phyloP scores from a whole-genome alignment of 2,888 invertebrate genomes.

The Nemotelus pantherinus region DNA sequence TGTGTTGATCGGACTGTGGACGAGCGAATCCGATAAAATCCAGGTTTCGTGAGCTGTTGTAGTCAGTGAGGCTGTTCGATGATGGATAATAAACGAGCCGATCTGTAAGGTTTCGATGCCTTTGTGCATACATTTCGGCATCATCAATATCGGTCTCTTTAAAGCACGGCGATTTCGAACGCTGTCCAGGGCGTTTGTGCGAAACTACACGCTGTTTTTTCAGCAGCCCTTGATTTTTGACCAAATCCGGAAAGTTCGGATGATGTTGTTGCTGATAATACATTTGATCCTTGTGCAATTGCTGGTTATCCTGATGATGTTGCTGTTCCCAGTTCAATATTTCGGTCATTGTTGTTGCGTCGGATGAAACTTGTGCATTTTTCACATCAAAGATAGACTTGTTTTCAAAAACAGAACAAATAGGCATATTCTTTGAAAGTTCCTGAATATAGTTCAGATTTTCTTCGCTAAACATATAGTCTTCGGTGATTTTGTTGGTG shows the following conservation, averaged over 20 bases:
- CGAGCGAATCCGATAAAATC: conserved; percentile 56
- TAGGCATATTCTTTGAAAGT: conserved; percentile 63
- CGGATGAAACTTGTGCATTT: conserved; percentile 43
- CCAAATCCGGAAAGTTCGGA: conserved; percentile 51
- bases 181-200: neutral
- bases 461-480: conserved; percentile 61
- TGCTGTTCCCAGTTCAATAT: conserved; percentile 59
- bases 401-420: conserved; percentile 64
- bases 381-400: conserved; percentile 62
- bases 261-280: conserved; percentile 24
- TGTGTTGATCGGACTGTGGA: conserved; percentile 9
- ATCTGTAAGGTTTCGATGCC: conserved; percentile 71
- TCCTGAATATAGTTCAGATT: conserved; percentile 64
- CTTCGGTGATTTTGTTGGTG: conserved; percentile 49
- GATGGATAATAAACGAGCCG: conserved; percentile 83
- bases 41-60: conserved; percentile 59
- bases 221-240: conserved; percentile 44
- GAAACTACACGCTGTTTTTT: neutral
- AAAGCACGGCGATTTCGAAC: conserved; percentile 48
- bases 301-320: conserved; percentile 57
- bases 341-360: conserved; percentile 57
- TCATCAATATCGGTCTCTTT: conserved; percentile 56
- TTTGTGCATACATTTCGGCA: conserved; percentile 53
- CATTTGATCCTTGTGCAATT: conserved; percentile 41
- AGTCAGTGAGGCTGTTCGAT: conserved; percentile 66